phyloP scores from a whole-genome alignment of 2,888 invertebrate genomes.

The Plagodis pulveraria region DNA sequence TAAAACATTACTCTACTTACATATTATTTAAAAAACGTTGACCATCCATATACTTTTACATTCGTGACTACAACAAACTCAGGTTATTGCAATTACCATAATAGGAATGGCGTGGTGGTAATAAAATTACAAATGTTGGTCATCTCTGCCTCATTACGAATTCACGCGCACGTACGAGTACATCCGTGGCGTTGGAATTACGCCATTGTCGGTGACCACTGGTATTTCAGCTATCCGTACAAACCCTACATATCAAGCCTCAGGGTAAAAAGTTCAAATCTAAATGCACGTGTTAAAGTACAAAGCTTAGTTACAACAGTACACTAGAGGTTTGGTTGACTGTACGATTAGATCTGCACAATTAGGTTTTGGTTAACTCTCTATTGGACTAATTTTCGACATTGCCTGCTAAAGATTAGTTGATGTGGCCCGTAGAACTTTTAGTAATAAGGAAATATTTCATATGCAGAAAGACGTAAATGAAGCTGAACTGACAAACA shows the following conservation, averaged over 20 bases:
- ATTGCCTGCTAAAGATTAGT: too few relatives aligned
- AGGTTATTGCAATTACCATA: constrained; percentile 63
- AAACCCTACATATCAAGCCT: not conserved
- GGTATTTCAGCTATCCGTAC: constrained; percentile 26
- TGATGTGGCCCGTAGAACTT: too few relatives aligned
- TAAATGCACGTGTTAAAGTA: constrained; percentile 2
- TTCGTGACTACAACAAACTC: constrained; percentile 58
- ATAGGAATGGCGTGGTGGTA: constrained; percentile 62
- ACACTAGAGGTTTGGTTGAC: not conserved
- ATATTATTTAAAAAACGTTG: too few relatives aligned
- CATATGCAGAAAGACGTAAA: too few relatives aligned
- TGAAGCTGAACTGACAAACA: too few relatives aligned
- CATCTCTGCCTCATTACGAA: constrained; percentile 69
- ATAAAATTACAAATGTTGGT: constrained; percentile 72
- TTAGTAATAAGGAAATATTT: too few relatives aligned
- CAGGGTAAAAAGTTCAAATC: constrained; percentile 9
- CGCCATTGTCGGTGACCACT: constrained; percentile 49
- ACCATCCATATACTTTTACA: constrained; percentile 22
- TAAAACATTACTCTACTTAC: too few relatives aligned
- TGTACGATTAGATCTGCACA: constrained; percentile 8
- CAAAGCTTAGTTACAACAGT: not conserved
- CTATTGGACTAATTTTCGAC: constrained; percentile 1
- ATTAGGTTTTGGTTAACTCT: constrained; percentile 3
- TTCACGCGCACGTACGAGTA: constrained; percentile 68
- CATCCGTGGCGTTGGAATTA: constrained; percentile 57